Base-by-base conservation (phyloP, 2,797 vertebrate species). In the Tauraco hartlaubi region DNA sequence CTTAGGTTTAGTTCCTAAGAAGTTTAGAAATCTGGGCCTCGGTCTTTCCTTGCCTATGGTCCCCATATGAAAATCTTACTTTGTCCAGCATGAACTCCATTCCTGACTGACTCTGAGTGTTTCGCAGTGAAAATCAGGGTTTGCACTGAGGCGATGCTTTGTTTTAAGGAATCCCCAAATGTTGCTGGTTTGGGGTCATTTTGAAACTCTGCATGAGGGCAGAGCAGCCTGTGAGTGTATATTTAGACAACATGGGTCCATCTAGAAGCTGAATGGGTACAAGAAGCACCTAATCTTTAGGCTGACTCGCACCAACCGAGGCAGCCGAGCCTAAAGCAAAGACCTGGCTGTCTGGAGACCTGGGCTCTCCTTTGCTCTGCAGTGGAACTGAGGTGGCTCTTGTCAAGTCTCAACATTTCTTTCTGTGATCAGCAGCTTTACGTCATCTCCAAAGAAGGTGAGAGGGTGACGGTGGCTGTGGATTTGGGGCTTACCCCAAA, bases 251-350 rank as follows among this genome's bases (percentile, higher is more conserved):
- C 16, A 17, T 5, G 5, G 18, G 25, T 73, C 49, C 15, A 6
- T 62, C 43, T 44, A 86, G 41, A 91, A 76, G 52, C 33, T 71
- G 74, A 31, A 10, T 4, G 61, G 59, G 25, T 44, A 4, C 21
- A 18, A 73, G 22, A 63, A 49, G 20, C 7, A 29, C 37, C 20
- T 66, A 33, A 54, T 17, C 5, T 2, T 69, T 44, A 43, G 49
- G 15, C 15, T 75, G 55, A 37, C 18, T 52, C 1, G 1, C 3
- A 2, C 14, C 22, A 17, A 41, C 61, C 0, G 0, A 68, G n/a
- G 64, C 46, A 85, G 29, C 55, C 25, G 44, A 37, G 44, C 23
- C 35, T 55, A 29, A 82, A 68, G 18, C 44, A 71, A 49, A 85
- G 15, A 78, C 12, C 8, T 41, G 69, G 31, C 51, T 46, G 9